Base-by-base conservation (phyloP, 2,797 vertebrate genomes). In the Myoxocephalus aenaeus region DNA sequence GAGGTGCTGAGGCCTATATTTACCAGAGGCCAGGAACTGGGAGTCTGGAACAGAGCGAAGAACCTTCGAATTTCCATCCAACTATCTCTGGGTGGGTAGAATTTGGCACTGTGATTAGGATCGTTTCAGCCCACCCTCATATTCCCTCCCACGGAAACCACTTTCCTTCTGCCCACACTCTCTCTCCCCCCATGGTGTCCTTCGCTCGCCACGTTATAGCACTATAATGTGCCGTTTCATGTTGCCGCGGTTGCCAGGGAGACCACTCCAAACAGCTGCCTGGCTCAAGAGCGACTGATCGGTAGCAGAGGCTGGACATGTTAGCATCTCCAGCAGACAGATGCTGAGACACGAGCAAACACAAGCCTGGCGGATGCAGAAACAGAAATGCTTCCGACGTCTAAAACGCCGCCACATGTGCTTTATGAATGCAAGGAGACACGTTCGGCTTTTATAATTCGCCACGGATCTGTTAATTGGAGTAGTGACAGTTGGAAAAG, bases 231-330 rank as follows among this genome's bases (percentile, higher is more conserved):
- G 77, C 68, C 4, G n/a, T 77, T 83, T 81, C 70, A 84, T 78
- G 81, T 83, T 86, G 77, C 79, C 3, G 38, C 44, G 34, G 88
- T 90, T 90, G 65, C 84, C 53, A 80, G 65, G 38, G 90, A 77
- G 51, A 91, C 61, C 1, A 27, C 51, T 77, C 44, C 59, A 85
- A 91, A 92, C 87, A 90, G 67, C 61, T 79, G 51, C 56, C 59
- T 80, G 73, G 62, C 78, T 72, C 17, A 18, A 73, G 44, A 69
- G 57, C 61, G 40, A 44, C 71, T 27, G 48, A 71, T 67, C 51
- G 73, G 72, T 13, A 66, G 44, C 36, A 32, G 48, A 63, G n/a
- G n/a, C 51, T 67, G 42, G 65, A 82, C 32, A 79, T 69, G 51
- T 18, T 62, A 65, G 29, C 61, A 22, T 57, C 20, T 66, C 54